Evolutionary conservation across 1,140 invertebrate genomes (phyloP), one percentile per base, ranked within the genome.

Genomic region (Panagrolaimus sp.): DNA sequence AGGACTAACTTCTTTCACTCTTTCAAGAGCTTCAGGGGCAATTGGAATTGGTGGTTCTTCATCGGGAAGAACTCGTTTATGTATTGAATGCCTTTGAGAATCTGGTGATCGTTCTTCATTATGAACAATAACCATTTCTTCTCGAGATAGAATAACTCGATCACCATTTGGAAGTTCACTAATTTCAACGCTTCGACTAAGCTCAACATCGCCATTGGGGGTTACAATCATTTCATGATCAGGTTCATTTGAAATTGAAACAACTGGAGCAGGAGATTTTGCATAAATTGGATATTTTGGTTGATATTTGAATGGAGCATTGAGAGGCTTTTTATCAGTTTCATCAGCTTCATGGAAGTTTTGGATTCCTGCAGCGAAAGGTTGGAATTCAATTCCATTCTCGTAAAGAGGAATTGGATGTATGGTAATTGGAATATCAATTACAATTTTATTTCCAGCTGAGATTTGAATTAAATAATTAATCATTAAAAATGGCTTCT

Each of bases 341-440:
- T 73, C 72, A 63, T 73, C 72, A 9, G 70, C 9, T 62, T 73
- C 72, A 26, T 45, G 24, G 9, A 73, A 58, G 14, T 66, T 62
- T 43, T 73, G 72, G 15, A 71, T 38, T 24, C 72, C 72, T 14
- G 47, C 65, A 44, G 62, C 72, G 64, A 73, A 73, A 10, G 72
- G 72, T 15, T 63, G 52, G 48, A 75, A 74, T 1, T 28, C 65
- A 43, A 73, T 74, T 1, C 67, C 72, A 26, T 73, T 73, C n/a
- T 66, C 72, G 55, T 74, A 71, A 24, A 73, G 70, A 3, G 72
- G 72, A n/a, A 73, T 73, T 21, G 72, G 72, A 69, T 73, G 72
- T 14, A 73, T 63, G 58, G 43, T 43, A 55, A 73, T 74, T 5
- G 72, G 72, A 17, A 74, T 28, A 52, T 73, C 72, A 3, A 73